Evolutionary conservation across 2,113 vertebrate genomes (phyloP).

Genomic region (Piprites chloris): DNA sequence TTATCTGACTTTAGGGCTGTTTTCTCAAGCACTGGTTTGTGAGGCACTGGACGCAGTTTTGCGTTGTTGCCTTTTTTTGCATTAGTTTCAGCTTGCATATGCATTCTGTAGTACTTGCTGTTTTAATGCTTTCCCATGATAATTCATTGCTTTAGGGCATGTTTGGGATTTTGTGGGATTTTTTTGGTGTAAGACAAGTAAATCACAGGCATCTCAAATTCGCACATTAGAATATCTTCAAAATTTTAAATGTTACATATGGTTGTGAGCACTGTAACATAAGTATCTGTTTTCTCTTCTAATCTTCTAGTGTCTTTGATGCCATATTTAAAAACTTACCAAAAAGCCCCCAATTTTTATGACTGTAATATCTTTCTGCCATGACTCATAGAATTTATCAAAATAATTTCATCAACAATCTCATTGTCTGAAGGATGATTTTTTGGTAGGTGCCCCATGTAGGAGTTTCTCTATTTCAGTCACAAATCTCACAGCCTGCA

Average conservation of each 20-base stretch:
- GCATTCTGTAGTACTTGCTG: neutral
- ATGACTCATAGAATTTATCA: neutral
- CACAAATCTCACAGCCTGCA: neutral
- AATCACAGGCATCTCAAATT: neutral
- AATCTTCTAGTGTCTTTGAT: neutral
- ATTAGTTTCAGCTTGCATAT: neutral
- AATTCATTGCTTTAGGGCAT: neutral
- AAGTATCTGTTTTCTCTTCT: neutral
- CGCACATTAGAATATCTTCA: neutral
- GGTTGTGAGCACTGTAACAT: neutral
- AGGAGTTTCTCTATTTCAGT: neutral
- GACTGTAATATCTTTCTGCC: neutral
- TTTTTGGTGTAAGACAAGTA: neutral
- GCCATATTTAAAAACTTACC: neutral
- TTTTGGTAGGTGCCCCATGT: neutral
- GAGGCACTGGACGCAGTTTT: neutral
- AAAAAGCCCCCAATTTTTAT: accelerated
- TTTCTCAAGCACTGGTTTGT: neutral
- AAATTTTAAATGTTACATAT: neutral
- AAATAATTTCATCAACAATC: neutral
- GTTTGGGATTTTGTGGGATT: neutral
- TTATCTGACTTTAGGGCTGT: accelerated
- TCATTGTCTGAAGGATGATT: neutral
- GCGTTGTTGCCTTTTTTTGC: neutral
- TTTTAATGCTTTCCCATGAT: neutral